Evolutionary conservation across 2,888 invertebrate species (phyloP).

Genomic region (Lochmaea crataegi): DNA sequence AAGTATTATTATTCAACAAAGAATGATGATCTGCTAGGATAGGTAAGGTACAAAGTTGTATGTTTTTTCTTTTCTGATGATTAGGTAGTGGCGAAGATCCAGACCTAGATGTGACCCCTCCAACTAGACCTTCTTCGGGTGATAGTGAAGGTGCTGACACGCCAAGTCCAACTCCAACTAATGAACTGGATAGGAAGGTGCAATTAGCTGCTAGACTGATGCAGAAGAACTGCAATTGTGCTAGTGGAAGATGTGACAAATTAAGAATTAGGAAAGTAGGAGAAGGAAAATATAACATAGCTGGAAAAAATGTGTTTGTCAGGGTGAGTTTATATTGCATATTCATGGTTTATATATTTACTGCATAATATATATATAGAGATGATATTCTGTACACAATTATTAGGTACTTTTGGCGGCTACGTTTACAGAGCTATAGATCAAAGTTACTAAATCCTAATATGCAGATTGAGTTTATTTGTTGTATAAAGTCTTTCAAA

Average conservation of each 20-base stretch:
- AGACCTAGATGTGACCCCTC: conserved; percentile 67
- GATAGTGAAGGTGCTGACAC: conserved; percentile 31
- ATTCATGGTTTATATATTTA: background rate
- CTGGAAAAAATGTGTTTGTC: conserved; percentile 87
- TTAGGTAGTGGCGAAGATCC: conserved; percentile 74
- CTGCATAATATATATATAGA: no score
- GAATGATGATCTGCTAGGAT: no score
- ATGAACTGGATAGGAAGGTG: conserved; percentile 80
- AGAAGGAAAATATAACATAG: conserved; percentile 88
- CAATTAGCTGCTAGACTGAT: conserved; percentile 78
- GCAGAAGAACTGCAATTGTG: conserved; percentile 80
- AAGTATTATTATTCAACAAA: no score
- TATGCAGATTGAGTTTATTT: no score
- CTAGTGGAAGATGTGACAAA: conserved; percentile 77
- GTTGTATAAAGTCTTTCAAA: no score
- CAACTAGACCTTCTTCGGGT: conserved; percentile 42
- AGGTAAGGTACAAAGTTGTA: no score
- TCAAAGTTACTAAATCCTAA: no score
- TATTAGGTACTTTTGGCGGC: no score
- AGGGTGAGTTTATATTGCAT: conserved; percentile 71
- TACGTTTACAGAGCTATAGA: no score
- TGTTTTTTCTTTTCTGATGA: background rate
- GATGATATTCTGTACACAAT: no score
- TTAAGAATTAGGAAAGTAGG: conserved; percentile 83
- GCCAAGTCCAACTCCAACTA: conserved; percentile 60